Evolutionary conservation across 2,113 vertebrate genomes (phyloP).

Genomic region (Neotoma lepida): DNA sequence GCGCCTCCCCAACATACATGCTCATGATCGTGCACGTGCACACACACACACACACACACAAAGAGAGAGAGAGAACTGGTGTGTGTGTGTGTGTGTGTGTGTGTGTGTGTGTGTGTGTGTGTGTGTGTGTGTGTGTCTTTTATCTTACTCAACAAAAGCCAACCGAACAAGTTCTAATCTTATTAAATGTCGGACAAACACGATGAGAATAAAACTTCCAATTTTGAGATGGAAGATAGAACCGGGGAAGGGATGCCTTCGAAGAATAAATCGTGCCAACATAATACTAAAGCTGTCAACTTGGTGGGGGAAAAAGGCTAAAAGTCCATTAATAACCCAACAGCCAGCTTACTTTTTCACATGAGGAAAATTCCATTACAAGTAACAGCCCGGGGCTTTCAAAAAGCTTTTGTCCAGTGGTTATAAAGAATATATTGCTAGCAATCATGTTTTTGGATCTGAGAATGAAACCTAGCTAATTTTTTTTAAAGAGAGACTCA

Average conservation of each 20-base stretch:
- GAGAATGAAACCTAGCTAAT: conserved; percentile 23
- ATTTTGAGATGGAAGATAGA: conserved; percentile 69
- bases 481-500: not conserved
- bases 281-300: conserved; percentile 75
- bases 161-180: conserved; percentile 85
- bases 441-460: conserved; percentile 52
- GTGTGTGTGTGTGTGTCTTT: conserved; percentile 19
- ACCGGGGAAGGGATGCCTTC: conserved; percentile 63
- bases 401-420: conserved; percentile 67
- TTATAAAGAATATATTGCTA: conserved; percentile 70
- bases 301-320: conserved; percentile 51
- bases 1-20: not conserved
- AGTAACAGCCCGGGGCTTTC: conserved; percentile 70
- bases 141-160: conserved; percentile 83
- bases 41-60: not conserved
- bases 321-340: conserved; percentile 77
- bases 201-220: conserved; percentile 72
- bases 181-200: conserved; percentile 73
- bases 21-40: not conserved
- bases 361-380: conserved; percentile 78
- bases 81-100: not conserved
- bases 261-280: conserved; percentile 67
- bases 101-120: not conserved
- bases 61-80: not conserved
- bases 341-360: conserved; percentile 65